Conservation (phyloP, 2,797 vertebrate genomes). For the Stomatorhinus walkeri region DNA sequence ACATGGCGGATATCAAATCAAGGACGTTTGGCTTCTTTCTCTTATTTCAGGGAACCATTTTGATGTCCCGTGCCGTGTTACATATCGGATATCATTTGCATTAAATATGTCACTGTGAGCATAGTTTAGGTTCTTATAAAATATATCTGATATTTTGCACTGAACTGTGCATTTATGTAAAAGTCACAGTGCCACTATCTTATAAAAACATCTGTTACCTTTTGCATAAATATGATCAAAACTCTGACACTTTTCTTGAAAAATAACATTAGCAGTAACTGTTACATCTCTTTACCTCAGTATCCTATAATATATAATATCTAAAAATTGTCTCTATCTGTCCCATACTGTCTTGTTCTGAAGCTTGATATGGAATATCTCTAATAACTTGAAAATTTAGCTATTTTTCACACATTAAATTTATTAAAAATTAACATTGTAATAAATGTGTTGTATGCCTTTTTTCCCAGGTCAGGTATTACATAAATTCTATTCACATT, state of each 20-base stretch:
- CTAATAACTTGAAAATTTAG: not conserved
- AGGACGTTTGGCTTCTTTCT: slow-evolving; percentile 3
- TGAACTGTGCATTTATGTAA: not conserved
- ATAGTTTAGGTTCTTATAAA: not conserved
- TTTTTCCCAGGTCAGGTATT: not conserved
- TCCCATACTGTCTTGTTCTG: not conserved
- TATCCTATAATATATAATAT: not conserved
- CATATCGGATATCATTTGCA: not conserved
- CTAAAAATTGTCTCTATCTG: not conserved
- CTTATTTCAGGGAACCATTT: not conserved
- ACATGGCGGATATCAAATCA: not conserved
- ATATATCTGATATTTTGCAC: slow-evolving; percentile 10
- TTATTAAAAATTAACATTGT: not conserved
- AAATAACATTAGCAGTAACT: not conserved
- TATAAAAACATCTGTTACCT: not conserved
- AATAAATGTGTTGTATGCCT: not conserved
- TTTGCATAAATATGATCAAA: not conserved
- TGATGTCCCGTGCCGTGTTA: not conserved
- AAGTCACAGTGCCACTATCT: slow-evolving; percentile 5
- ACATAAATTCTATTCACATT: slow-evolving; percentile 17
- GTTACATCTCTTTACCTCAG: not conserved
- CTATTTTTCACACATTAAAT: not conserved
- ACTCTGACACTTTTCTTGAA: not conserved
- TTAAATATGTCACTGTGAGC: not conserved
- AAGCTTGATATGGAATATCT: not conserved